Conservation (phyloP, 2,797 vertebrate genomes). For the Cygnus olor region DNA sequence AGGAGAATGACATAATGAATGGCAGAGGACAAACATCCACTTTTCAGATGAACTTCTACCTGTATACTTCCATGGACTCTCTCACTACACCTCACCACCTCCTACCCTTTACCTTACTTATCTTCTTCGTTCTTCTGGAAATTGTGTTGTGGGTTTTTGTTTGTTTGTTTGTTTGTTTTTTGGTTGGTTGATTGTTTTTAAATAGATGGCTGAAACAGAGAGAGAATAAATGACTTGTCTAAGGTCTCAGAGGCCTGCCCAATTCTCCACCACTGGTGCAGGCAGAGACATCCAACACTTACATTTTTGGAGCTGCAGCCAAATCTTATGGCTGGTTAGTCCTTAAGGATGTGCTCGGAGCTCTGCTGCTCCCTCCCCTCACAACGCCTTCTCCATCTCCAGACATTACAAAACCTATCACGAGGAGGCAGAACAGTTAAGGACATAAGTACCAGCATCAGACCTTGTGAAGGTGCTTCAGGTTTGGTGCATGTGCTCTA, state of each 20-base stretch:
- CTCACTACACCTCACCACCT: not conserved
- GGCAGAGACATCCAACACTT: not conserved
- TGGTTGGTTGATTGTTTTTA: not conserved
- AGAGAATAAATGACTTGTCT: not conserved
- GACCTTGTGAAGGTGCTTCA: slow-evolving; percentile 26
- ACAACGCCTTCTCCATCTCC: not conserved
- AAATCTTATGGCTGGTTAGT: not conserved
- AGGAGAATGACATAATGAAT: not conserved
- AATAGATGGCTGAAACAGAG: not conserved
- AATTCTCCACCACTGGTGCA: not conserved
- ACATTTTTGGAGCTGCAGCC: not conserved
- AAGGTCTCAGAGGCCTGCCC: not conserved
- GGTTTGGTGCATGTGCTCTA: not conserved
- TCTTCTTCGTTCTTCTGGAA: not conserved
- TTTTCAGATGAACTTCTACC: not conserved
- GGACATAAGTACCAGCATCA: not conserved
- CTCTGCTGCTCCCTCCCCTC: not conserved
- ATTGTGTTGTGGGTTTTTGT: not conserved
- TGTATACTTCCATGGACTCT: not conserved
- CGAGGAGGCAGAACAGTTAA: not conserved
- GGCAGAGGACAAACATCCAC: not conserved
- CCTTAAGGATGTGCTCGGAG: not conserved
- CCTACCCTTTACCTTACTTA: not conserved
- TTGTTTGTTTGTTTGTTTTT: not conserved
- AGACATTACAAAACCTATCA: not conserved